A percentile compares a stretch with the other conserved stretches of the same genome.
phyloP scores from a whole-genome alignment of 2,797 vertebrate species.

The Galago senegalensis region DNA sequence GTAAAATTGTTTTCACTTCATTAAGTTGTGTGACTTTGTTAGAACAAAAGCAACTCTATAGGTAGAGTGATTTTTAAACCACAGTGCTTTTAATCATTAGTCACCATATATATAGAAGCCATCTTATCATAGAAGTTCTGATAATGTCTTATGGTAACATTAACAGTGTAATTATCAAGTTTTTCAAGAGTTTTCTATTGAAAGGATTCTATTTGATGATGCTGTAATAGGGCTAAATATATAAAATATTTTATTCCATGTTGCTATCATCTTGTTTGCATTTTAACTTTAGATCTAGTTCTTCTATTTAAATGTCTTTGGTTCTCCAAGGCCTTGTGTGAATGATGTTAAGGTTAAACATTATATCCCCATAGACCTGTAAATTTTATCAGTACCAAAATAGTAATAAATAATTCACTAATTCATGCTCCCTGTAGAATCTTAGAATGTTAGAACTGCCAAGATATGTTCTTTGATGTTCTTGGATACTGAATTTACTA shows the following conservation, averaged over 20 bases:
- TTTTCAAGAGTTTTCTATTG: not conserved
- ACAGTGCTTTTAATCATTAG: constrained; percentile 47
- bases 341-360: not conserved
- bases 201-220: constrained; percentile 41
- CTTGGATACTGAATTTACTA: not conserved
- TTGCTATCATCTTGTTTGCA: not conserved
- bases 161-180: not conserved
- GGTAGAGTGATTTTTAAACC: constrained; percentile 56
- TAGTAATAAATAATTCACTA: not conserved
- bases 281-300: constrained; percentile 19
- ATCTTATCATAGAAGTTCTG: not conserved
- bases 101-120: not conserved
- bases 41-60: not conserved
- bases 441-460: not conserved
- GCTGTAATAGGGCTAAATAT: not conserved
- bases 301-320: constrained; percentile 28
- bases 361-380: not conserved
- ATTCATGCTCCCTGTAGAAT: not conserved
- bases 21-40: constrained; percentile 19
- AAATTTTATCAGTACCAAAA: not conserved
- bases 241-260: not conserved
- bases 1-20: constrained; percentile 68
- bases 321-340: constrained; percentile 28
- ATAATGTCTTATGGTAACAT: constrained; percentile 4
- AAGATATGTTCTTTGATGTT: not conserved